A percentile compares a stretch with the other conserved stretches of the same genome.
Conservation (phyloP, 2,797 vertebrate genomes). For the Cichlasoma orientale region DNA sequence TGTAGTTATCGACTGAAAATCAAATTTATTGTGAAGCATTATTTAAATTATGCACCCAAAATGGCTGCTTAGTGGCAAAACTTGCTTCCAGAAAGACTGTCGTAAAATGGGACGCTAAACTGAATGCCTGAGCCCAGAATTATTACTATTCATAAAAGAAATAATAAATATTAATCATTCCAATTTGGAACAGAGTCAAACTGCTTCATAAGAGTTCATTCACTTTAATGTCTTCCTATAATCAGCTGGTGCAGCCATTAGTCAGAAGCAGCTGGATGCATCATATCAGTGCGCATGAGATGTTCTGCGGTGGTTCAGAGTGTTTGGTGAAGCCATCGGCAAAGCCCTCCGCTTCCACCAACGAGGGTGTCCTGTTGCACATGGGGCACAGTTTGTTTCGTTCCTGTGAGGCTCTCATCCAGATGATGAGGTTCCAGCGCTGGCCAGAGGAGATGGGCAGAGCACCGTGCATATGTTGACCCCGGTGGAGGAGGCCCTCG, state of each 20-base stretch:
- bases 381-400: constrained; percentile 93
- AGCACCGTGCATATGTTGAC: constrained; percentile 94
- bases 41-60: background rate
- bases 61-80: background rate
- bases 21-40: too few species aligned
- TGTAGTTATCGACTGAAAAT: background rate
- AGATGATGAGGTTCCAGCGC: constrained; percentile 95
- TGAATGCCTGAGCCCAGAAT: background rate
- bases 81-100: background rate
- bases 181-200: constrained; percentile 24
- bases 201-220: background rate
- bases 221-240: background rate
- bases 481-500: constrained; percentile 89
- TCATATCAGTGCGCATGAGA: constrained; percentile 64
- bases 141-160: background rate
- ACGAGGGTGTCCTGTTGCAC: constrained; percentile 84
- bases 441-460: constrained; percentile 88
- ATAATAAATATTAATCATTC: constrained; percentile 20
- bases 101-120: background rate
- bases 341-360: constrained; percentile 84
- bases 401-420: constrained; percentile 89
- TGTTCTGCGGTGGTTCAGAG: background rate
- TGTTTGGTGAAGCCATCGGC: constrained; percentile 90
- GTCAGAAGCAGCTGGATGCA: background rate
- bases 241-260: background rate